Evolutionary conservation across 2,113 vertebrate genomes (phyloP).

Genomic region (Kobus ellipsiprymnus): DNA sequence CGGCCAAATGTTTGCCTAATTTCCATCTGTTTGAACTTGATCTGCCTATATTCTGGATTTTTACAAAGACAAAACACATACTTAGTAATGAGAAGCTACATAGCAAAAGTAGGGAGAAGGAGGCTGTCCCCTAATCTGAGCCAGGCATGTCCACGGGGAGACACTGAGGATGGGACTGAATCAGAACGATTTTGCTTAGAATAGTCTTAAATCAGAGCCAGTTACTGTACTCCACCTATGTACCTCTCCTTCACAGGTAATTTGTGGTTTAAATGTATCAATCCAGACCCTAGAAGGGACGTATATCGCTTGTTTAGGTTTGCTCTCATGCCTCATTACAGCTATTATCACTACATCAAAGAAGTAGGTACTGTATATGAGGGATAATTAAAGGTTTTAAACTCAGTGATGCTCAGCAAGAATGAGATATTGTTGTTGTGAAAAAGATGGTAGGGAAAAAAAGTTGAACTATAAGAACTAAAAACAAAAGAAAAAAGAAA

Average conservation of each 20-base stretch:
- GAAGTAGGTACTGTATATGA: not conserved
- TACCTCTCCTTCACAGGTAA: not conserved
- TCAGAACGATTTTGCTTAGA: not conserved
- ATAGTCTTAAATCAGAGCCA: not conserved
- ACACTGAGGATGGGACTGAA: not conserved
- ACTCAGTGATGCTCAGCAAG: not conserved
- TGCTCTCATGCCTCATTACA: not conserved
- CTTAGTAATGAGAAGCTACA: not conserved
- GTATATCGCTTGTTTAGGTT: not conserved
- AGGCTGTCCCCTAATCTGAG: not conserved
- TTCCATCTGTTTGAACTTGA: not conserved
- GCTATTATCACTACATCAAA: not conserved
- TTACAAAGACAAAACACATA: not conserved
- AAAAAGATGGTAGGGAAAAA: not conserved
- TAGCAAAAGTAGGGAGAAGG: not conserved
- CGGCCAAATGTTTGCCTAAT: not conserved
- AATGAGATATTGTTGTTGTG: not conserved
- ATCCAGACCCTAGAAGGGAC: not conserved
- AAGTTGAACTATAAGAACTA: not conserved
- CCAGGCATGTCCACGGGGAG: not conserved
- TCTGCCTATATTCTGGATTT: not conserved
- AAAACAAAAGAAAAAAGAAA: not conserved
- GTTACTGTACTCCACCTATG: not conserved
- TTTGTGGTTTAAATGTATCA: not conserved
- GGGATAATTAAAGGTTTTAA: not conserved